Percentiles rank a stretch among this genome's conserved stretches.
These are phyloP conservation scores for Asobara japonica DNA, from an alignment of 1,140 invertebrate genomes.

Conservation along the genomic window DNA sequence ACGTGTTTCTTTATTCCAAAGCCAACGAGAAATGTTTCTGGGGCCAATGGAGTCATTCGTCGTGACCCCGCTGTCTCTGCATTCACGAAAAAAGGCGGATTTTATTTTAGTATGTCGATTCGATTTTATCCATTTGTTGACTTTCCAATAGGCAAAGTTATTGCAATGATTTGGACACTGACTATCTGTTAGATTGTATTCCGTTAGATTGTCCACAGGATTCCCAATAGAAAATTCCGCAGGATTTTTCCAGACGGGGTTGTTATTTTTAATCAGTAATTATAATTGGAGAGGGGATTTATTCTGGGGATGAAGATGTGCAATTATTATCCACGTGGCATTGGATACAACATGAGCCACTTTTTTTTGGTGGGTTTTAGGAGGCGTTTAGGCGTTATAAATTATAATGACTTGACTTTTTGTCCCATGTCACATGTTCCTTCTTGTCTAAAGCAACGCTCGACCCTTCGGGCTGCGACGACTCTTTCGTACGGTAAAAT, in stretches of 20 bases:
- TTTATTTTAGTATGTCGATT: too few species aligned
- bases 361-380: constrained; percentile 15
- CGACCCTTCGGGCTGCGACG: constrained; percentile 26
- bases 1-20: constrained; percentile 20
- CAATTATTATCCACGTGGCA: constrained; percentile 27
- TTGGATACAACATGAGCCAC: constrained; percentile 41
- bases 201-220: too few species aligned
- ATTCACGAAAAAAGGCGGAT: too few species aligned
- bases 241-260: neutral
- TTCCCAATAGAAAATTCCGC: too few species aligned
- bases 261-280: neutral
- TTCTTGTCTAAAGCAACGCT: constrained; percentile 32
- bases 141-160: too few species aligned
- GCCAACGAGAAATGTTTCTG: neutral
- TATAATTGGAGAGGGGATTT: neutral
- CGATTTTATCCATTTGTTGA: too few species aligned
- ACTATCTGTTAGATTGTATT: too few species aligned
- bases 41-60: constrained; percentile 29
- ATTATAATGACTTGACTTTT: constrained; percentile 37
- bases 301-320: neutral
- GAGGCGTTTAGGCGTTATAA: constrained; percentile 27
- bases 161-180: too few species aligned
- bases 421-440: constrained; percentile 54
- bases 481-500: constrained; percentile 33
- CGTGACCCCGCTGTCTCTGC: neutral